A percentile compares a stretch with the other conserved stretches of the same genome.
These are phyloP conservation scores for Brachylomia viminalis DNA, from an alignment of 2,888 invertebrate species.

Conservation along the genomic window DNA sequence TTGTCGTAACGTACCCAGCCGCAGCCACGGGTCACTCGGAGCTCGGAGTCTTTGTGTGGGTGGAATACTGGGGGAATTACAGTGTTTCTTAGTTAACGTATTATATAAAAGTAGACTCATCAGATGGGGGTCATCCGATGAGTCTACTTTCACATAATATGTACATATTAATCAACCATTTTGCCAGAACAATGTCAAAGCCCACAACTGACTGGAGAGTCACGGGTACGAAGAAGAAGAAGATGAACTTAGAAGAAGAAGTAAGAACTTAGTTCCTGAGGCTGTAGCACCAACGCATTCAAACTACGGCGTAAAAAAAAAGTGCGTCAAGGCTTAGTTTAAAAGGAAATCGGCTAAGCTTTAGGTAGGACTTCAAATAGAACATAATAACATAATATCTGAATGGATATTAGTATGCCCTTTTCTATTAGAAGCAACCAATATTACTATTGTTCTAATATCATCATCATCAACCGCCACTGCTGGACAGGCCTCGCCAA, in stretches of 20 bases:
- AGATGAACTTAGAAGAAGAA: no score
- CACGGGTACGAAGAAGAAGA: neutral
- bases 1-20: slow-evolving; percentile 90
- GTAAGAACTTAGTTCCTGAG: no score
- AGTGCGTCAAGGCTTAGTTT: neutral
- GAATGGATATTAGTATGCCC: neutral
- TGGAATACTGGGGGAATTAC: slow-evolving; percentile 76
- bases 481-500: neutral
- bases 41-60: slow-evolving; percentile 77
- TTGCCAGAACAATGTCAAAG: no score
- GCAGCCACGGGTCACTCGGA: slow-evolving; percentile 92
- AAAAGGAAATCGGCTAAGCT: neutral
- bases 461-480: neutral
- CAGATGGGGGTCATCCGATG: no score
- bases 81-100: neutral
- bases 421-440: neutral
- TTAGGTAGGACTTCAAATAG: neutral
- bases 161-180: no score
- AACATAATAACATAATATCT: no score
- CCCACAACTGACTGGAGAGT: neutral
- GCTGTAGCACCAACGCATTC: no score
- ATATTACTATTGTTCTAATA: neutral
- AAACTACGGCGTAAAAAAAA: no score
- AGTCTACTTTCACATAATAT: no score
- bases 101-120: neutral